A percentile compares a stretch with the other conserved stretches of the same genome.
phyloP scores from a whole-genome alignment of 2,888 invertebrate species.

The Hemithea aestivaria region DNA sequence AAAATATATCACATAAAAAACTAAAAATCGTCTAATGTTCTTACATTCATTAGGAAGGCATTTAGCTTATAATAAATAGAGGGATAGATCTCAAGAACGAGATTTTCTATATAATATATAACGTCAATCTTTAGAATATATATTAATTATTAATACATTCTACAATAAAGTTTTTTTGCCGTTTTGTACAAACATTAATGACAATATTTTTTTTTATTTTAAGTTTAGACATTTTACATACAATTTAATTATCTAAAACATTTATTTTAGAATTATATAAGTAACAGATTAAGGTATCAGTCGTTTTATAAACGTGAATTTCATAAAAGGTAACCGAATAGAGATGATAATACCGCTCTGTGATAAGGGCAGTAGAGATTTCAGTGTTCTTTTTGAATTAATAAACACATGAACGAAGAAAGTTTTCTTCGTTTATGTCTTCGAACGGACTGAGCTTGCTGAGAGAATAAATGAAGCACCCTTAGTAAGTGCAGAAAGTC shows the following conservation, averaged over 20 bases:
- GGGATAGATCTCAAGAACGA: constrained; percentile 37
- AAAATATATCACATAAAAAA: too few relatives aligned
- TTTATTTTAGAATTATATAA: constrained; percentile 29
- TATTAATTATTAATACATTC: constrained; percentile 36
- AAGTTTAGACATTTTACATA: constrained; percentile 27
- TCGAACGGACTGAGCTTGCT: too few relatives aligned
- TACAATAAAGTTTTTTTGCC: constrained; percentile 28
- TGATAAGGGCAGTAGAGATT: too few relatives aligned
- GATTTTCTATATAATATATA: constrained; percentile 40
- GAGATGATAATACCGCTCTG: neutral
- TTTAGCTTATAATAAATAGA: constrained; percentile 31
- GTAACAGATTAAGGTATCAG: constrained; percentile 36
- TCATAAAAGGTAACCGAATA: constrained; percentile 3
- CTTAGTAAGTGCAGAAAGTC: too few relatives aligned
- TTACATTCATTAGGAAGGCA: constrained; percentile 36
- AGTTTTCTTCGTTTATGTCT: too few relatives aligned
- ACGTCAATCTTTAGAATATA: constrained; percentile 27
- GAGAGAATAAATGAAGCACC: too few relatives aligned
- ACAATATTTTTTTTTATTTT: constrained; percentile 18
- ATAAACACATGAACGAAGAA: too few relatives aligned
- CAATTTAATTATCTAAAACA: constrained; percentile 24
- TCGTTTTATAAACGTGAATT: constrained; percentile 32
- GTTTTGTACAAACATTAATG: constrained; percentile 29
- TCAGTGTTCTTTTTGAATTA: too few relatives aligned
- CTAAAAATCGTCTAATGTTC: too few relatives aligned